Base-by-base conservation (phyloP, 2,113 vertebrate genomes). In the Elanus axillaris region DNA sequence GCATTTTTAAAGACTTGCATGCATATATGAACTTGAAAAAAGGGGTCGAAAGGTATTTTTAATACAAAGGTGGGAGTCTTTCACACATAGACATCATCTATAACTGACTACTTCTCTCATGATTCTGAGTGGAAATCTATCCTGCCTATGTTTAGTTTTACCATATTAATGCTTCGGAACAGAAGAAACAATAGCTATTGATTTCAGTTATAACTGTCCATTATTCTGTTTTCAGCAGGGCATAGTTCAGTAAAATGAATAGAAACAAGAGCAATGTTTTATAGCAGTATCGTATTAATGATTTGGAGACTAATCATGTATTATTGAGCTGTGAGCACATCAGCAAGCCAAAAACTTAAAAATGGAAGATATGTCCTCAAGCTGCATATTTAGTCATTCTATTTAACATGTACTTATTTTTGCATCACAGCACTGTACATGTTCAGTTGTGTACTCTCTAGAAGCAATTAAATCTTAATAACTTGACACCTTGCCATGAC, bases 391-490 rank as follows among this genome's bases (percentile, higher is more conserved):
- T 68, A 77, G 45, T 43, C n/a, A 29, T 64, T 64, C 84, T 84
- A 63, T 83, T 90, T 73, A 92, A 62, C 58, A 47, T 26, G 23
- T 45, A 38, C 36, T 93, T 25, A 60, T 88, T 90, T 95, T 83
- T 77, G 67, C 26, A 85, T n/a, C 32, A 25, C 7, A 47, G 43
- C 21, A 55, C 64, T 22, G 2, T 59, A 42, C 19, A 20, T 11
- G 16, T 71, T 86, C 85, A 50, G 29, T 38, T 83, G 59, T 34
- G 23, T 66, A 34, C 43, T 81, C 68, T 71, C 76, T 47, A 56
- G 66, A 89, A 94, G 56, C 53, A 97, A 92, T 94, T 94, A 95
- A 93, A 69, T 76, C 77, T 82, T 87, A 78, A 74, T 83, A 81
- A 78, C 52, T 73, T 90, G 91, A 87, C 79, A 95, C 64, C 48